phyloP scores from a whole-genome alignment of 2,113 vertebrate species.

The Numida meleagris region DNA sequence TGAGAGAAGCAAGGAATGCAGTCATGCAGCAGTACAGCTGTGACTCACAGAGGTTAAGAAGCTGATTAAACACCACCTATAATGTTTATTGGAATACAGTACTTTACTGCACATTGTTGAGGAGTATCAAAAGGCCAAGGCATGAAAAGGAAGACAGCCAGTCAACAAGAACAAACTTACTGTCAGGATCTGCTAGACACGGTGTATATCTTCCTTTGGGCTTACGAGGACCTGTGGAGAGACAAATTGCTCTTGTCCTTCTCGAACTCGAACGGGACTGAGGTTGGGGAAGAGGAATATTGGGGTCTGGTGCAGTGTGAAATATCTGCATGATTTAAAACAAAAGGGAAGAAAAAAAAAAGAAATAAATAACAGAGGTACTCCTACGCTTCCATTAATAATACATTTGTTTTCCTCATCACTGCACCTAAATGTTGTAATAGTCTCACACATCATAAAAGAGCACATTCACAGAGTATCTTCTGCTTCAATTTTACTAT shows the following conservation, averaged over 20 bases:
- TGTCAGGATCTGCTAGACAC: constrained; percentile 94
- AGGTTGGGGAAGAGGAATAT: constrained; percentile 89
- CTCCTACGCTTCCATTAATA: neutral
- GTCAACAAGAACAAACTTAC: constrained; percentile 77
- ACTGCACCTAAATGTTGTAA: neutral
- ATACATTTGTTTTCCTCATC: neutral
- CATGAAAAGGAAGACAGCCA: neutral
- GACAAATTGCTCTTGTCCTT: constrained; percentile 91
- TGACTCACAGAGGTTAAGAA: constrained; percentile 37
- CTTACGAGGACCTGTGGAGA: constrained; percentile 91
- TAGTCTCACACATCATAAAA: neutral
- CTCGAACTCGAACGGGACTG: constrained; percentile 89
- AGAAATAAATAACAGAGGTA: neutral
- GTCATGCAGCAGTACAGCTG: neutral
- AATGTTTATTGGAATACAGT: neutral
- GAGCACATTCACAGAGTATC: neutral
- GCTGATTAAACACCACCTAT: neutral
- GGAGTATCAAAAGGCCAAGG: neutral
- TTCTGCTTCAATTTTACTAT: neutral
- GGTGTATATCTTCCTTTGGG: constrained; percentile 89
- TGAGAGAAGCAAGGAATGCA: constrained; percentile 24
- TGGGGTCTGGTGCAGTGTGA: constrained; percentile 90
- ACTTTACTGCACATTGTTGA: neutral
- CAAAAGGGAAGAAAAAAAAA: neutral
- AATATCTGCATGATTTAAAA: constrained; percentile 84